These are phyloP conservation scores for Octodon degus DNA, from an alignment of 2,113 vertebrate genomes.

Conservation along the genomic window DNA sequence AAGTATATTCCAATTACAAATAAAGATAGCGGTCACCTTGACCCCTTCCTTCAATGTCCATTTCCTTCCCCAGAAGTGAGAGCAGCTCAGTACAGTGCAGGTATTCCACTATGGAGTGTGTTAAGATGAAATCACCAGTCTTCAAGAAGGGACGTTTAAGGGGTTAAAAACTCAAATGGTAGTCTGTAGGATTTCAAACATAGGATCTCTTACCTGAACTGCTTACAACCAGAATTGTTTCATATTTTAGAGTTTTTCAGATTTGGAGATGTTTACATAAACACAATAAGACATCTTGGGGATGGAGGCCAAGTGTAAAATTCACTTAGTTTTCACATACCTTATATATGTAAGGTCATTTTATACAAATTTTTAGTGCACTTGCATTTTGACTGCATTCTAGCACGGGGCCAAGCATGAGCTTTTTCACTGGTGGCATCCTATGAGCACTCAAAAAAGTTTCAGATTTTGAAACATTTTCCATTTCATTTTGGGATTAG, in stretches of 20 bases:
- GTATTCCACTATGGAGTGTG: background rate
- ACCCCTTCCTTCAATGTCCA: background rate
- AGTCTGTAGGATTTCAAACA: conserved; percentile 22
- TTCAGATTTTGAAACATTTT: background rate
- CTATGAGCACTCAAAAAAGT: background rate
- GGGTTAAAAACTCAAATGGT: background rate
- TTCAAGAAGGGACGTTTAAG: background rate
- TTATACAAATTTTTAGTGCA: background rate
- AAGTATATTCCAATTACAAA: conserved; percentile 25
- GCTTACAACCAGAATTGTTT: background rate
- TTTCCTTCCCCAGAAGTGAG: background rate
- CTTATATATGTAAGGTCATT: background rate
- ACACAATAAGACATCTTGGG: background rate
- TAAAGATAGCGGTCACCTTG: background rate
- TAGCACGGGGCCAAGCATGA: background rate
- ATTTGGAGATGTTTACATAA: background rate
- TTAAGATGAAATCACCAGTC: background rate
- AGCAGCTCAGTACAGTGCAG: background rate
- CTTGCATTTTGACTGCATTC: background rate
- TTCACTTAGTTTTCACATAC: background rate
- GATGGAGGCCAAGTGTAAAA: background rate
- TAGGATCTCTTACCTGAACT: background rate
- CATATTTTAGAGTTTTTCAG: background rate
- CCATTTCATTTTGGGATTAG: background rate
- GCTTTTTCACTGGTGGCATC: background rate